Evolutionary conservation across 1,140 invertebrate species (phyloP).

Genomic region (Calliphora vicina): DNA sequence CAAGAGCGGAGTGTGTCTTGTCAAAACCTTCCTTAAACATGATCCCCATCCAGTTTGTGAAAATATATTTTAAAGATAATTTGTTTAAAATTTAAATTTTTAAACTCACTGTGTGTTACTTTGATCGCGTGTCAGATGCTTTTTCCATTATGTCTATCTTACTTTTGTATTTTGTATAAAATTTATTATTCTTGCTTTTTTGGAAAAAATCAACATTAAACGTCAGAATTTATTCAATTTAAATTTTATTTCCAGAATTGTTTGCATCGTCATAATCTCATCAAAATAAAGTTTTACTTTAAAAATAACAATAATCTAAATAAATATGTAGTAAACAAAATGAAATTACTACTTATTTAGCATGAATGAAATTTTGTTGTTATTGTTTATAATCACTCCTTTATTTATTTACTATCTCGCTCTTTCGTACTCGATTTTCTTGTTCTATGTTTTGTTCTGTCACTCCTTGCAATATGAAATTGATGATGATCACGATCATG

Average conservation of each 20-base stretch:
- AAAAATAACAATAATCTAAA: background rate
- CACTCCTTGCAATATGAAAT: background rate
- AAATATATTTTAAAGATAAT: too few species aligned
- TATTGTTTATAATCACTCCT: background rate
- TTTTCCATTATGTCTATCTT: too few species aligned
- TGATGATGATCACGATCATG: background rate
- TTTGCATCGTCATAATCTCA: background rate
- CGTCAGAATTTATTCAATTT: background rate
- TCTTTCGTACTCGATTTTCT: too few species aligned
- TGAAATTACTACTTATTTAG: background rate
- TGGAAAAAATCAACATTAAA: background rate
- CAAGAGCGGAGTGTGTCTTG: too few species aligned
- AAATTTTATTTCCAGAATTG: background rate
- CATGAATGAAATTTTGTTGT: constrained; percentile 6
- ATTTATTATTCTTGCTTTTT: too few species aligned
- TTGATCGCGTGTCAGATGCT: too few species aligned
- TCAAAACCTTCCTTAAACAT: too few species aligned
- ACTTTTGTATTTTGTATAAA: too few species aligned
- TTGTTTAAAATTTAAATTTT: background rate
- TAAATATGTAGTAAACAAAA: background rate
- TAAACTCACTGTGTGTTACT: background rate
- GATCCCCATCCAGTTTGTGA: too few species aligned
- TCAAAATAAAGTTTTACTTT: constrained; percentile 3
- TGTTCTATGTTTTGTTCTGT: background rate
- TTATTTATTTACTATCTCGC: background rate